Evolutionary conservation across 2,888 invertebrate genomes (phyloP), one percentile per base, ranked within the genome.

Genomic region (Tiliacea aurago): DNA sequence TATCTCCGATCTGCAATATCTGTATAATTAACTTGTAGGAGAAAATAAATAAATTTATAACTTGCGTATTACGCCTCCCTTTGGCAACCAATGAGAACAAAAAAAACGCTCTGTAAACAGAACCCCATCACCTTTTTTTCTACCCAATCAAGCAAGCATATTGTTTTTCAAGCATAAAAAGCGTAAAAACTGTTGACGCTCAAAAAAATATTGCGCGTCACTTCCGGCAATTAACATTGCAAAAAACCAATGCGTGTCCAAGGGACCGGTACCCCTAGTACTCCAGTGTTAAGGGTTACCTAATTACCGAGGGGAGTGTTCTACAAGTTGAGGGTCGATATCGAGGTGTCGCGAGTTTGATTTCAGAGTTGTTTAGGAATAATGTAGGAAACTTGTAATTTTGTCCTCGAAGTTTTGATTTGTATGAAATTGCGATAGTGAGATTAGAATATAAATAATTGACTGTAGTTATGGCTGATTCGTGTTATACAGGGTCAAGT

Each of bases 221-320:
- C 86, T 89, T 88, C 87, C 88, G 87, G 78, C 86, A 80, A 88
- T 88, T 86, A 88, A 56, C 37, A 70, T 69, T 73, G 78, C 65
- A 84, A 80, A 81, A 76, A 74, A 72, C 59, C 70, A 69, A 62
- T 59, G 37, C 70, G 66, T 75, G 63, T 70, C 67, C 74, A 70
- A 75, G 80, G 76, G 70, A 70, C 75, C 18, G 15, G 28, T 28
- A 58, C 83, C 84, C 87, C 70, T 53, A 47, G 47, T 47, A 75
- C 80, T 87, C 49, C 63, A 78, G 53, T 49, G 13, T 67, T 73
- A 77, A 90, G 89, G 86, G 87, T 82, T 86, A 83, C 80, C 93
- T 92, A 89, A 97, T 96, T 86, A 82, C 64, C 20, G 59, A 77
- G 62, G 75, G 87, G 73, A 28, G 28, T 47, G 20, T 18, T 23